Base-by-base conservation (phyloP, 2,113 vertebrate genomes). In the Barnardius zonarius region DNA sequence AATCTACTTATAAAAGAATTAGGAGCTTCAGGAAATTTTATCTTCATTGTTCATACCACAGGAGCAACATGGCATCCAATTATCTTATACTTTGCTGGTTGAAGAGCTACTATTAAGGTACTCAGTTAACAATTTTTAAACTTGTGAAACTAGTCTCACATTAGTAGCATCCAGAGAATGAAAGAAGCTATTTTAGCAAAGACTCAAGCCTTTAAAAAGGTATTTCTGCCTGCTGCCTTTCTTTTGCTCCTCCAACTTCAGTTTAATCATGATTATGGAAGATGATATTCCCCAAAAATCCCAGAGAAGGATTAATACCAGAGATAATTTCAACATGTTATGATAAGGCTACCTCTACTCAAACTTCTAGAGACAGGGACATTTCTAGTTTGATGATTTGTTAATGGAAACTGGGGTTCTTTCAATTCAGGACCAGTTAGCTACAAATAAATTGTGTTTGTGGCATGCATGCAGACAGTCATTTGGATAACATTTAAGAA, bases 91-190 rank as follows among this genome's bases (percentile, higher is more conserved):
- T 84, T 83, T 83, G 64, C 69, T 72, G 72, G 64, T 77, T 67
- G 54, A 84, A 85, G 63, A 90, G 62, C 77, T 84, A 79, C 72
- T 74, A 16, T 2, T 52, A 57, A 86, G 35, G 80, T 72, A 61
- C 6, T 28, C 67, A 92, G 93, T 93, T 92, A 96, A 93, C 80
- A 93, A 52, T 52, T 86, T 83, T 90, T 84, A 93, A 88, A 86
- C 86, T 86, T 81, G 52, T 90, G 62, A 90, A 93, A 86, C 30
- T 49, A 70, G 30, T 54, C 73, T 81, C 51, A 79, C 43, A 48
- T 78, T 93, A 90, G 92, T 90, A 83, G 57, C 55, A 75, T 31
- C 55, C 28, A 86, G 73, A 93, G 66, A 93, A 93, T 35, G 33
- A 92, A 88, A 94, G 44, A n/a, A 37, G 57, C 62, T 88, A 62